phyloP scores from a whole-genome alignment of 2,888 invertebrate genomes.

The Drosophila monieri region DNA sequence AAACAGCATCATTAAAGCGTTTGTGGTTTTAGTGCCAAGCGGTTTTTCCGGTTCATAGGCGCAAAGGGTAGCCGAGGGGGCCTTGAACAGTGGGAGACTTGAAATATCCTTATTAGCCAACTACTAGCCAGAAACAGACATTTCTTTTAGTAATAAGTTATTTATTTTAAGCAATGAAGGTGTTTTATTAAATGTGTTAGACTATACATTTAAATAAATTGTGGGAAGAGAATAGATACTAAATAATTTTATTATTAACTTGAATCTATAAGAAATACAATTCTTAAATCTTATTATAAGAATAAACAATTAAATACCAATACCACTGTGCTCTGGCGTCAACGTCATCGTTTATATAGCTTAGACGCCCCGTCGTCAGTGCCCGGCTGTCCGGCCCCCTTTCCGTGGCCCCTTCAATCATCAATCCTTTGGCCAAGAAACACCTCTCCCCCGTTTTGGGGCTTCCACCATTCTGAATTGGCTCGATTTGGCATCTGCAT shows the following conservation, averaged over 20 bases:
- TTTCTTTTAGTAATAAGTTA: no score
- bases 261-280: no score
- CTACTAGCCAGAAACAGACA: no score
- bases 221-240: no score
- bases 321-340: constrained; percentile 51
- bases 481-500: constrained; percentile 66
- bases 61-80: constrained; percentile 20
- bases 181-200: no score
- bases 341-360: constrained; percentile 70
- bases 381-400: constrained; percentile 12
- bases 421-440: background rate
- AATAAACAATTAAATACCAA: background rate
- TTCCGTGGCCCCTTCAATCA: constrained; percentile 2
- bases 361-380: constrained; percentile 74
- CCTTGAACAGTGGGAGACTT: constrained; percentile 15
- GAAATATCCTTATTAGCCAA: no score
- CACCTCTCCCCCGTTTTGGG: background rate
- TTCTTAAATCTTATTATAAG: no score
- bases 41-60: constrained; percentile 43
- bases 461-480: constrained; percentile 34
- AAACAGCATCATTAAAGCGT: constrained; percentile 82
- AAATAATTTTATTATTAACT: no score
- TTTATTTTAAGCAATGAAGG: no score
- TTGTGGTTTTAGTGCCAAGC: constrained; percentile 79
- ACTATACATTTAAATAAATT: no score